Percentiles rank a stretch among this genome's conserved stretches.
phyloP scores from a whole-genome alignment of 2,113 vertebrate species.

The Theristicus caerulescens region DNA sequence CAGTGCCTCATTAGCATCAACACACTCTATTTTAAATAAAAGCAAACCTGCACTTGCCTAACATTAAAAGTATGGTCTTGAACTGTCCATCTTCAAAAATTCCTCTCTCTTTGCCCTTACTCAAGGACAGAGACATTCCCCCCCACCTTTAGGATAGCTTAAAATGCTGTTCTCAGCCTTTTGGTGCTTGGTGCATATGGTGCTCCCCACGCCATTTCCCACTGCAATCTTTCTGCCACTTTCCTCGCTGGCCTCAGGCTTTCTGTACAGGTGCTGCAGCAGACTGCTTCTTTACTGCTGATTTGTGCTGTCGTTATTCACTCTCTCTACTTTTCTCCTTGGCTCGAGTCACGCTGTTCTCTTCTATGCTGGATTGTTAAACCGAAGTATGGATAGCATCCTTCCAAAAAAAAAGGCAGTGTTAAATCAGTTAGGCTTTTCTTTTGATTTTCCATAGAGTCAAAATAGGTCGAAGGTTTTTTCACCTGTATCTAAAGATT shows the following conservation, averaged over 20 bases:
- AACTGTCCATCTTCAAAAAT: background rate
- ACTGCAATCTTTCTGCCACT: background rate
- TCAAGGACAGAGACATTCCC: background rate
- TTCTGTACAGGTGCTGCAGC: constrained; percentile 36
- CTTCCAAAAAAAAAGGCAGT: background rate
- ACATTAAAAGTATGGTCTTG: background rate
- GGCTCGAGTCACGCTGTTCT: background rate
- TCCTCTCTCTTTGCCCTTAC: background rate
- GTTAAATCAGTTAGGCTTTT: background rate
- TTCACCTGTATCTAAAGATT: background rate
- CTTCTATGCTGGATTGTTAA: background rate
- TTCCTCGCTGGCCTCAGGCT: constrained; percentile 15
- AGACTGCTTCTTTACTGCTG: constrained; percentile 34
- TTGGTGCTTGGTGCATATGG: background rate
- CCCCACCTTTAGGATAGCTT: background rate
- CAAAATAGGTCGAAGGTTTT: background rate
- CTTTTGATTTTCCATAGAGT: background rate
- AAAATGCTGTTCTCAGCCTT: background rate
- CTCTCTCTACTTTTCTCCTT: background rate
- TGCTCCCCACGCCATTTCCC: constrained; percentile 2
- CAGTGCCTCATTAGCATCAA: background rate
- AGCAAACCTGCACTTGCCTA: background rate
- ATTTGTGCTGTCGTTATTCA: background rate
- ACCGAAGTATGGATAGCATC: background rate
- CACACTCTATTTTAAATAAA: fast-evolving